These are phyloP conservation scores for Diploptera punctata DNA, from an alignment of 2,888 invertebrate genomes.

Conservation along the genomic window DNA sequence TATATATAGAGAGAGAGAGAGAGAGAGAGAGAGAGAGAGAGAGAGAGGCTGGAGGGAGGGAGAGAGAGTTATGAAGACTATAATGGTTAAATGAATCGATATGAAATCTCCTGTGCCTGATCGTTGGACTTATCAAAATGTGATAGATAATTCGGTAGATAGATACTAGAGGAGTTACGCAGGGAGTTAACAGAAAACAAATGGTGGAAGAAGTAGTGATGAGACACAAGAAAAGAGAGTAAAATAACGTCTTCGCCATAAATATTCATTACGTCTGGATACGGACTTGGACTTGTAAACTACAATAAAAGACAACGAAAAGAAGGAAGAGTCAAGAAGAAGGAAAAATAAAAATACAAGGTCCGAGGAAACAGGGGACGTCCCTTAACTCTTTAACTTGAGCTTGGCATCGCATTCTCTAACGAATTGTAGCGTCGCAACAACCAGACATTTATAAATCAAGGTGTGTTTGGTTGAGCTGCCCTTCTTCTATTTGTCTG, in stretches of 20 bases:
- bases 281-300: slow-evolving; percentile 28
- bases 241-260: slow-evolving; percentile 29
- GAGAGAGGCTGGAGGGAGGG: too few relatives aligned
- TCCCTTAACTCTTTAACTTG: too few relatives aligned
- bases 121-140: too few relatives aligned
- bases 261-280: slow-evolving; percentile 33
- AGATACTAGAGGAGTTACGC: slow-evolving; percentile 1
- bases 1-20: too few relatives aligned
- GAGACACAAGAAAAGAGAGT: slow-evolving; percentile 27
- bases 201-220: slow-evolving; percentile 10
- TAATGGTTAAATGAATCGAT: too few relatives aligned
- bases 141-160: too few relatives aligned
- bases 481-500: too few relatives aligned
- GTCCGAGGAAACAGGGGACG: background rate
- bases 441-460: slow-evolving; percentile 12
- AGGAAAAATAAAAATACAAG: slow-evolving; percentile 7
- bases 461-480: slow-evolving; percentile 16
- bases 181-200: slow-evolving; percentile 20
- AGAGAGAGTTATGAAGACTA: too few relatives aligned
- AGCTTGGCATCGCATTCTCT: too few relatives aligned
- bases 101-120: too few relatives aligned
- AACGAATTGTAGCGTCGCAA: background rate
- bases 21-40: too few relatives aligned
- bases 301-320: slow-evolving; percentile 25
- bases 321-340: slow-evolving; percentile 12